Base-by-base conservation (phyloP, 2,113 vertebrate genomes). In the Lota lota region DNA sequence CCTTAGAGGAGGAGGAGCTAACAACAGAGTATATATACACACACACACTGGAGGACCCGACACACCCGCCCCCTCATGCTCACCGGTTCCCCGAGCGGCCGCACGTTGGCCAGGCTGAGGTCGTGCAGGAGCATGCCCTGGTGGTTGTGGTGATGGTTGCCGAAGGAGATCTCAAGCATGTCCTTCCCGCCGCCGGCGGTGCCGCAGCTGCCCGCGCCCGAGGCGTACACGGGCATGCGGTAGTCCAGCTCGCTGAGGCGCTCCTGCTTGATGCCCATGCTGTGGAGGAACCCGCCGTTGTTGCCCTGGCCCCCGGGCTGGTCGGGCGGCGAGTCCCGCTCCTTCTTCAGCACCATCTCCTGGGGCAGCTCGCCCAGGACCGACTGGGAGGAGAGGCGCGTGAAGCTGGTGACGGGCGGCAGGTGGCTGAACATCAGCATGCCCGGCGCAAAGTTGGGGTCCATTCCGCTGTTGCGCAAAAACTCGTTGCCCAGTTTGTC, bases 341-440 rank as follows among this genome's bases (percentile, higher is more conserved):
- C 96, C 85, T 98, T 98, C 90, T 98, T 98, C 79, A 98, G 92
- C 89, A 95, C 93, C 95, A 96, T 91, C 92, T 98, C 96, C 89
- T 96, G 96, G 69, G 90, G 89, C 74, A 92, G 79, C 57, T 94
- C 94, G 33, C 90, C 92, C 92, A 93, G 90, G 71, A 94, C 90
- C 16, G 94, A 86, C 86, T 92, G 93, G 54, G 94, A 94, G 70
- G 96, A 90, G 79, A 96, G 92, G 73, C 95, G 92, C n/a, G 95
- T 94, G 83, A 98, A 97, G 92, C 95, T 97, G 93, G 95, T 94
- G 88, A 98, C 95, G 22, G 96, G 96, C 56, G 96, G 96, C 74
- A 98, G 94, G 91, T 97, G 96, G 89, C 95, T 97, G 90, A 98
- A 97, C 95, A 98, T 96, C 73, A 96, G 93, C 96, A 96, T 96